These are phyloP conservation scores for Drosophila guanche DNA, from an alignment of 1,140 invertebrate species.

Conservation along the genomic window DNA sequence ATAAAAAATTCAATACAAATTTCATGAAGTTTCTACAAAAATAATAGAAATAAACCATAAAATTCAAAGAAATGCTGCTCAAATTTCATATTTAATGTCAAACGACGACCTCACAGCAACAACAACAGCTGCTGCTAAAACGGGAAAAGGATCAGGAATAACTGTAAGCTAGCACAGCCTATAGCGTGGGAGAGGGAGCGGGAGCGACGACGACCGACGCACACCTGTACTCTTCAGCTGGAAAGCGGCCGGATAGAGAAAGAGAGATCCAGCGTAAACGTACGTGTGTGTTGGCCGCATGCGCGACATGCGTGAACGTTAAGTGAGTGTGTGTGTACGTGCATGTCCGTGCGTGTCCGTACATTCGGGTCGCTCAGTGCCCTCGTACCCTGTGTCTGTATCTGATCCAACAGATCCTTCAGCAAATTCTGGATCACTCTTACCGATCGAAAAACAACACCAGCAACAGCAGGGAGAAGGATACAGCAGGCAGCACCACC, in stretches of 20 bases:
- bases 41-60: conserved; percentile 21
- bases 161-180: conserved; percentile 45
- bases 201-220: conserved; percentile 1
- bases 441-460: conserved; percentile 23
- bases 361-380: background rate
- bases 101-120: conserved; percentile 35
- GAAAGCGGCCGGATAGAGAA: conserved; percentile 1
- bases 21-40: conserved; percentile 16
- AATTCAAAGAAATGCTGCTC: conserved; percentile 67
- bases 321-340: conserved; percentile 51
- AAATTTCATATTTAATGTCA: conserved; percentile 70
- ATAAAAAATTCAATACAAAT: conserved; percentile 26
- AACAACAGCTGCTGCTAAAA: conserved; percentile 29
- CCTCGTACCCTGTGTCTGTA: too few species aligned
- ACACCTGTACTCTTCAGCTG: conserved; percentile 25
- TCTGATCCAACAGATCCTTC: conserved; percentile 17
- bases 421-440: conserved; percentile 46
- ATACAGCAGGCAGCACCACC: conserved; percentile 16
- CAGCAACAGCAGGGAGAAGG: conserved; percentile 1
- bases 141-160: conserved; percentile 37
- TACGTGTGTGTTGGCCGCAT: conserved; percentile 64
- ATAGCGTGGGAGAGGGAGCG: conserved; percentile 6
- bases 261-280: conserved; percentile 17
- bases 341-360: conserved; percentile 28
- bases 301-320: conserved; percentile 64